Percentiles rank a stretch among this genome's conserved stretches.
These are phyloP conservation scores for Aphelinus atriplicis DNA, from an alignment of 1,140 invertebrate genomes.

Conservation along the genomic window DNA sequence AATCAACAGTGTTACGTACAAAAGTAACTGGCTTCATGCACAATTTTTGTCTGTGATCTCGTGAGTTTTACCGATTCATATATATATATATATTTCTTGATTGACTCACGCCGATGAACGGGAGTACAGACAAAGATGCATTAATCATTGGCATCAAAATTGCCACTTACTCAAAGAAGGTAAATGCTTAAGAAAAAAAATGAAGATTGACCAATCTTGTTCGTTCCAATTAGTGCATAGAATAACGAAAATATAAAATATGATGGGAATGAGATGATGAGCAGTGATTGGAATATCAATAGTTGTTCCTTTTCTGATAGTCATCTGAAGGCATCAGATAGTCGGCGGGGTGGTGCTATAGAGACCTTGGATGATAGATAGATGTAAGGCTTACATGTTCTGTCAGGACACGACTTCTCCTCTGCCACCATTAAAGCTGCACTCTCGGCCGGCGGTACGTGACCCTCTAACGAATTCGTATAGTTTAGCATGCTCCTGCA, in stretches of 20 bases:
- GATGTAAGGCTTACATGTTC: constrained; percentile 75
- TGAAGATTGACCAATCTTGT: neutral
- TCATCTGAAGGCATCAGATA: neutral
- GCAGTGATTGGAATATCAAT: no score
- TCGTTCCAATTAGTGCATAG: no score
- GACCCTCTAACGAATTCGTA: constrained; percentile 83
- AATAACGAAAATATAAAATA: neutral
- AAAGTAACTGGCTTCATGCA: constrained; percentile 31
- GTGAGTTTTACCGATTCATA: neutral
- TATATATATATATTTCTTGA: no score
- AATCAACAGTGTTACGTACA: constrained; percentile 25
- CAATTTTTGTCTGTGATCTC: neutral
- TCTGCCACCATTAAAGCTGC: constrained; percentile 80
- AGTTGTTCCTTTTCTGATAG: neutral
- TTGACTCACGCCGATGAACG: no score
- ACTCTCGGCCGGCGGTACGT: constrained; percentile 78
- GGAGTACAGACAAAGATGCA: no score
- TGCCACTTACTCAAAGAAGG: no score
- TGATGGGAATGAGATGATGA: constrained; percentile 8
- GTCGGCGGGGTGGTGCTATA: constrained; percentile 9
- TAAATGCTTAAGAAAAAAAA: neutral
- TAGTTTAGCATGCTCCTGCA: constrained; percentile 86
- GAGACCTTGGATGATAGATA: constrained; percentile 39
- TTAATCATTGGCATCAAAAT: no score
- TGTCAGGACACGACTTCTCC: constrained; percentile 80